Base-by-base conservation (phyloP, 2,797 vertebrate species). In the Pseudomugil tenellus region DNA sequence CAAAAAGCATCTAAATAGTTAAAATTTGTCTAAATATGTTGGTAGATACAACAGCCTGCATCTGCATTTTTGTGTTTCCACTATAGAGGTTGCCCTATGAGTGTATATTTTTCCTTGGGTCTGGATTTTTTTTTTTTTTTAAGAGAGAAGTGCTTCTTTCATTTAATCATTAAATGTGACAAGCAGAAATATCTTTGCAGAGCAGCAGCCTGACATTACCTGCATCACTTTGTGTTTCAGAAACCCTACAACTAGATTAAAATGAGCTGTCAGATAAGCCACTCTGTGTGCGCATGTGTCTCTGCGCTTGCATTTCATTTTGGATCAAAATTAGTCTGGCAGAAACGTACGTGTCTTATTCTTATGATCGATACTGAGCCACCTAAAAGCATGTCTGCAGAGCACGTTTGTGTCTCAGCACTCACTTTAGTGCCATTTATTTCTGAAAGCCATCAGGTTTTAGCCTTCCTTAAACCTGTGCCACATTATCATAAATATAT, bases 401-500 rank as follows among this genome's bases (percentile, higher is more conserved):
- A 68, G 19, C n/a, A 41, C 46, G 53, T 63, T 48, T 26, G 14
- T 62, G 25, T 54, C 12, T 49, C 26, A 8, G 16, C 16, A 19
- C 52, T 72, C 29, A 10, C 37, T 71, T 66, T 53, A 29, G 21
- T 64, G 13, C 11, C 14, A 37, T 56, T 74, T 64, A 58, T 68
- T 57, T 29, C 55, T 52, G 59, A 55, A 77, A 35, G 16, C 37
- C 19, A 69, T 75, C 60, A 66, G 78, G 72, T 65, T 84, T 87
- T 76, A 67, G 74, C 71, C 49, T 79, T 2, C 41, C 65, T 71
- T 62, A 79, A 87, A 77, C 85, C 84, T 84, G 80, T 88, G 60
- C 79, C 74, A 77, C 80, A 91, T 92, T 92, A 91, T 72, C 88
- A 92, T 93, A 88, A 87, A 88, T 89, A 90, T 91, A 76, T 89